phyloP scores from a whole-genome alignment of 2,113 vertebrate genomes.

The Diadophis punctatus region DNA sequence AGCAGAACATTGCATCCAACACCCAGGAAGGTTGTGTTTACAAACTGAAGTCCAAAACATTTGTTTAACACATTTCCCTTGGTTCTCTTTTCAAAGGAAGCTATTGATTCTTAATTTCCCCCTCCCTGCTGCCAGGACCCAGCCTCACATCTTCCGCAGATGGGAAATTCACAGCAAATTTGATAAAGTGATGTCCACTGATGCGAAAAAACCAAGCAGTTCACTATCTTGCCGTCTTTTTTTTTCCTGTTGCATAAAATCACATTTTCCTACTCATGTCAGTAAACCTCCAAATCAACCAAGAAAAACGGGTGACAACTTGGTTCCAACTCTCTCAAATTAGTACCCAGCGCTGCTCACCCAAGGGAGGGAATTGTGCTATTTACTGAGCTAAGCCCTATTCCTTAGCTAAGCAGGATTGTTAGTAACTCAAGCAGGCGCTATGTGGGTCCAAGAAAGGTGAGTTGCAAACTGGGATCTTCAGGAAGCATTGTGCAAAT shows the following conservation, averaged over 20 bases:
- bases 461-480: background rate
- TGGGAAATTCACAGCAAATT: background rate
- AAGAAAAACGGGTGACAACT: background rate
- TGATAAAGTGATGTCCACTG: conserved; percentile 2
- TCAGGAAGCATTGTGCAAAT: background rate
- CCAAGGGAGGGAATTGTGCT: background rate
- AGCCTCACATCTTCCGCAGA: background rate
- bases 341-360: background rate
- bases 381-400: background rate
- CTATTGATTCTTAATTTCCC: background rate
- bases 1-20: background rate
- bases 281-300: background rate
- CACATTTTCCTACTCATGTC: background rate
- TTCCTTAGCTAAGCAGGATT: background rate
- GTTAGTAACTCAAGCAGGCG: background rate
- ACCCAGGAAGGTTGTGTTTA: background rate
- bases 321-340: background rate
- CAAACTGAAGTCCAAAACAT: background rate
- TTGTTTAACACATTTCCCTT: background rate
- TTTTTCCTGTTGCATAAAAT: background rate
- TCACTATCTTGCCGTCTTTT: background rate
- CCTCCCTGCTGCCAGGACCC: background rate
- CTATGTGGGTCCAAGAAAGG: background rate
- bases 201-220: background rate
- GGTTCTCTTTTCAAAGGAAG: background rate